These are phyloP conservation scores for Candoia aspera DNA, from an alignment of 2,113 vertebrate genomes.

Conservation along the genomic window DNA sequence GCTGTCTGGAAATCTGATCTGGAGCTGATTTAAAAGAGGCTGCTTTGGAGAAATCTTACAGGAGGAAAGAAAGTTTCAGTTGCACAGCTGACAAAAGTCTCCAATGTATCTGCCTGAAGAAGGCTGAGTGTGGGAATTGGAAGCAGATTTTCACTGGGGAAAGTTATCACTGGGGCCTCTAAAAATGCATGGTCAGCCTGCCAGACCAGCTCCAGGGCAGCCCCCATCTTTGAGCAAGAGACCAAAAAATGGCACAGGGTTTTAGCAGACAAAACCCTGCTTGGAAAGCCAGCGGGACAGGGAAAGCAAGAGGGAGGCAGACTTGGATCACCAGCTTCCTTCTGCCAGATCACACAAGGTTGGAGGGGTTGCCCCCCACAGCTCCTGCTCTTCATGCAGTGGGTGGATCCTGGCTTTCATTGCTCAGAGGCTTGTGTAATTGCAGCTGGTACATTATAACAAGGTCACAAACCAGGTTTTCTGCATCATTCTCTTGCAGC, in stretches of 20 bases:
- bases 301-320: background rate
- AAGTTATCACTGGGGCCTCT: background rate
- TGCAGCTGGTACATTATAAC: background rate
- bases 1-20: background rate
- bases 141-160: background rate
- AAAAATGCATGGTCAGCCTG: background rate
- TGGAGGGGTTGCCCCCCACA: background rate
- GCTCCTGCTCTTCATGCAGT: background rate
- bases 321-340: background rate
- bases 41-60: background rate
- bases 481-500: conserved; percentile 21
- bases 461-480: background rate
- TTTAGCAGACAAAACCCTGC: background rate
- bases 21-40: background rate
- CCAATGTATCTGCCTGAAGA: background rate
- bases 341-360: background rate
- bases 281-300: background rate
- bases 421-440: conserved; percentile 17
- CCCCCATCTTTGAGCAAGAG: background rate
- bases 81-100: background rate
- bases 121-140: background rate
- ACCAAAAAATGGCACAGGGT: background rate
- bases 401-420: background rate
- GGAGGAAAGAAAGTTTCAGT: background rate
- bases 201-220: background rate